Conservation (phyloP, 2,888 invertebrate species). For the Melitaea athalia region DNA sequence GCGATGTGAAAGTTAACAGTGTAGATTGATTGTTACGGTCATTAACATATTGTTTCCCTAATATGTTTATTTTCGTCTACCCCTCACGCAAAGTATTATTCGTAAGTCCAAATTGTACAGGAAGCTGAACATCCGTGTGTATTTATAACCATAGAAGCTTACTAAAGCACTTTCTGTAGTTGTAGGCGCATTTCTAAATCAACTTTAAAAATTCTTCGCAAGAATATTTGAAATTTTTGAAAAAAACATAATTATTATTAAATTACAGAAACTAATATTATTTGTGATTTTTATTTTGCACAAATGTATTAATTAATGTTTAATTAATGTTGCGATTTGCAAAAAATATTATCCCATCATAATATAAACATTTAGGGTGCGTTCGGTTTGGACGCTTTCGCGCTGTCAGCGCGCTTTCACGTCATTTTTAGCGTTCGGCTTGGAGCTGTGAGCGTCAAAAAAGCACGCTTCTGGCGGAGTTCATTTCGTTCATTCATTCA, state of each 20-base stretch:
- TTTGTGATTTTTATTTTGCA: too few relatives aligned
- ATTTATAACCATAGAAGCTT: slow-evolving; percentile 8
- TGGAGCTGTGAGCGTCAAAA: too few relatives aligned
- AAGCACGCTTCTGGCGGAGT: too few relatives aligned
- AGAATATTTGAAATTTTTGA: not conserved
- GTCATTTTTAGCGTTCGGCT: too few relatives aligned
- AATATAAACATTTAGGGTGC: too few relatives aligned
- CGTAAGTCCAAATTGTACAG: slow-evolving; percentile 32
- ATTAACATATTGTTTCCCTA: slow-evolving; percentile 25
- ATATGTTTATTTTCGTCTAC: slow-evolving; percentile 33
- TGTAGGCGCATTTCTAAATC: not conserved
- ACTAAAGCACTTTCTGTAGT: not conserved
- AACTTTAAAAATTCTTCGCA: not conserved
- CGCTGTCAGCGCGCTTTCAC: too few relatives aligned
- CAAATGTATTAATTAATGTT: not conserved
- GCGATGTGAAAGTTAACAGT: slow-evolving; percentile 21
- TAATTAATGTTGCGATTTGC: slow-evolving; percentile 25
- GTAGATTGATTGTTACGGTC: slow-evolving; percentile 14
- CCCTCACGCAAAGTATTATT: slow-evolving; percentile 32
- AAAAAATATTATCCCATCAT: slow-evolving; percentile 21
- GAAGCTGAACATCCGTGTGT: slow-evolving; percentile 25
- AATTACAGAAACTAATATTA: not conserved
- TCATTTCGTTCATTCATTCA: too few relatives aligned
- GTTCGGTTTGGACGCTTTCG: too few relatives aligned
- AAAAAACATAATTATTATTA: not conserved